phyloP scores from a whole-genome alignment of 1,140 invertebrate species.

The Drosophila nannoptera region DNA sequence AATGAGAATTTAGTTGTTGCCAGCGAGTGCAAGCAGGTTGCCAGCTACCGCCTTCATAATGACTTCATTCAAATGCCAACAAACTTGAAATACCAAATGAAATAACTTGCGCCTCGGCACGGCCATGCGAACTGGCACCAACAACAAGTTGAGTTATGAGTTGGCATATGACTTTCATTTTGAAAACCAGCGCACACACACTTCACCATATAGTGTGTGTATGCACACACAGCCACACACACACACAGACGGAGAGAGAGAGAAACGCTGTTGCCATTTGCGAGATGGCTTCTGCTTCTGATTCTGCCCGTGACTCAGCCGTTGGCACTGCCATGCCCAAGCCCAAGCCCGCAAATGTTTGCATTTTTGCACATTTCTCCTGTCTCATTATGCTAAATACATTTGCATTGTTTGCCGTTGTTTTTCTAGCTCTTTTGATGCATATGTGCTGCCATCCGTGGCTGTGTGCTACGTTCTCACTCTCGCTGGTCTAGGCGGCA shows the following conservation, averaged over 20 bases:
- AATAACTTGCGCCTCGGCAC: conserved; percentile 67
- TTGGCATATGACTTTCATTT: conserved; percentile 77
- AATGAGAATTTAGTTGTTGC: conserved; percentile 63
- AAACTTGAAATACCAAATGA: conserved; percentile 76
- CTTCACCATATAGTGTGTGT: conserved; percentile 16
- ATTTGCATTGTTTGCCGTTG: conserved; percentile 77
- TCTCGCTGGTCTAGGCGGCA: not conserved
- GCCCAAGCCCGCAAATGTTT: conserved; percentile 66
- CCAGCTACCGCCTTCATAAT: conserved; percentile 60
- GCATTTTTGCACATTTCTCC: conserved; percentile 77
- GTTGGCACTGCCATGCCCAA: conserved; percentile 16
- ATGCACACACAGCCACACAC: conserved; percentile 9
- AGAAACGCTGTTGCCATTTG: conserved; percentile 60
- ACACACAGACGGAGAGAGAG: conserved; percentile 14
- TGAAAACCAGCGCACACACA: conserved; percentile 58
- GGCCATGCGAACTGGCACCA: conserved; percentile 40
- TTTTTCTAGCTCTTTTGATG: conserved; percentile 77
- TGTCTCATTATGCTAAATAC: conserved; percentile 78
- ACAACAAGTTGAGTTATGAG: conserved; percentile 75
- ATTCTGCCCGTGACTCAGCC: conserved; percentile 1
- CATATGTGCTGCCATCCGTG: conserved; percentile 61
- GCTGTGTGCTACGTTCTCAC: conserved; percentile 11
- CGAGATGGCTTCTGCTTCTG: conserved; percentile 46
- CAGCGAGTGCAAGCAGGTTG: conserved; percentile 32
- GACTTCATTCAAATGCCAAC: conserved; percentile 76